Evolutionary conservation across 2,888 invertebrate genomes (phyloP).

Genomic region (Pogonocherus hispidulus): DNA sequence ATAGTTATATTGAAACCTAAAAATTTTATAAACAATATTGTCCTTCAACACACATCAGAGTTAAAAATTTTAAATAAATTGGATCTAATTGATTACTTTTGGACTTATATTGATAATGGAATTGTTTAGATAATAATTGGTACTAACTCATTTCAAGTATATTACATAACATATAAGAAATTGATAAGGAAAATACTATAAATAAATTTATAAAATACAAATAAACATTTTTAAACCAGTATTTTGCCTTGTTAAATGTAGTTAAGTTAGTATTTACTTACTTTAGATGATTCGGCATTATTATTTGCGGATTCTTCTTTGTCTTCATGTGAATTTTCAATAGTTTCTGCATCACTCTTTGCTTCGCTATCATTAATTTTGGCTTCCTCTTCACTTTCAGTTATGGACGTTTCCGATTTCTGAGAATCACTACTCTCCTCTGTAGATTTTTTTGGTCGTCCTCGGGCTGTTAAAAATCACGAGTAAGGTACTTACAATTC

Average conservation of each 20-base stretch:
- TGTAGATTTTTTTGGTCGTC: slow-evolving; percentile 62
- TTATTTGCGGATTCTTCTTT: slow-evolving; percentile 64
- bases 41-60: too few species aligned
- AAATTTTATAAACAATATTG: too few species aligned
- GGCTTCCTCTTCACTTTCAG: slow-evolving; percentile 61
- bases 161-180: slow-evolving; percentile 1
- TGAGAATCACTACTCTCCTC: slow-evolving; percentile 64
- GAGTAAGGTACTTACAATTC: background rate
- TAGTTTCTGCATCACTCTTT: slow-evolving; percentile 56
- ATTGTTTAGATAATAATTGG: background rate
- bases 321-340: slow-evolving; percentile 61
- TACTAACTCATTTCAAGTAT: slow-evolving; percentile 1
- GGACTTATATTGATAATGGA: background rate
- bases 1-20: too few species aligned
- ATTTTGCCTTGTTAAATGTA: too few species aligned
- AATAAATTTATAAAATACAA: too few species aligned
- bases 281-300: slow-evolving; percentile 61
- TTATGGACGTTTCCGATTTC: slow-evolving; percentile 60
- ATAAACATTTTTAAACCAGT: too few species aligned
- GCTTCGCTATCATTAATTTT: slow-evolving; percentile 59
- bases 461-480: slow-evolving; percentile 58
- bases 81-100: background rate
- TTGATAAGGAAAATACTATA: background rate
- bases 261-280: slow-evolving; percentile 37
- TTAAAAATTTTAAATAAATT: too few species aligned